Conservation (phyloP, 2,888 invertebrate species). For the Sarcophaga subvicina region DNA sequence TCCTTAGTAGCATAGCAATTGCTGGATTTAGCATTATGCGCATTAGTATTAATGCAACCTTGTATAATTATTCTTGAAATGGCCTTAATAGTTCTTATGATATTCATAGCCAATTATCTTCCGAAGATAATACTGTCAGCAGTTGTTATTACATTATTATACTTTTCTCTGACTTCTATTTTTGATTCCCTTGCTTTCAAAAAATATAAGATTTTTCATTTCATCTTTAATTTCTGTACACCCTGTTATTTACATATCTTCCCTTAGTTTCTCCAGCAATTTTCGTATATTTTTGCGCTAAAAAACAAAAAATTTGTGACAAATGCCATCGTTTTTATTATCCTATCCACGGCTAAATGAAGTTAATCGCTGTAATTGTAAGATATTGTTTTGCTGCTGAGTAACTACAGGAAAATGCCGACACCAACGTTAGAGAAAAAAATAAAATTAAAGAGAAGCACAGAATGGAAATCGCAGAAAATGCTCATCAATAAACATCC, state of each 20-base stretch:
- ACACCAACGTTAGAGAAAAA: neutral
- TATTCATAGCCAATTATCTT: too few relatives aligned
- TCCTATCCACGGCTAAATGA: conserved; percentile 49
- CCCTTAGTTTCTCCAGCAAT: neutral
- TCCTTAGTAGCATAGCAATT: too few relatives aligned
- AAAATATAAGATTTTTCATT: too few relatives aligned
- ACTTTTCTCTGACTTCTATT: too few relatives aligned
- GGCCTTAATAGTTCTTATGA: too few relatives aligned
- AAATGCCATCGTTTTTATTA: conserved; percentile 61
- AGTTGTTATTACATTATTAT: too few relatives aligned
- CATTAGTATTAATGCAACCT: too few relatives aligned
- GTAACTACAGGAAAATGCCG: neutral
- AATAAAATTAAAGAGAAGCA: neutral
- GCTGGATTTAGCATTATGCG: too few relatives aligned
- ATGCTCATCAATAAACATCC: conserved; percentile 31
- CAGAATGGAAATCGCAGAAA: conserved; percentile 18
- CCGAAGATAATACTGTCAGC: too few relatives aligned
- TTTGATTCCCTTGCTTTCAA: too few relatives aligned
- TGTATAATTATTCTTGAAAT: too few relatives aligned
- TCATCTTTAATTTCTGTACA: neutral
- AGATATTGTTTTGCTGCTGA: conserved; percentile 15
- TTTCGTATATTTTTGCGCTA: neutral
- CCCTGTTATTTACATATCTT: neutral
- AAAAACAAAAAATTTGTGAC: conserved; percentile 46
- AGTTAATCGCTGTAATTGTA: conserved; percentile 62